These are phyloP conservation scores for Setipinna tenuifilis DNA, from an alignment of 2,797 vertebrate species.

Conservation along the genomic window DNA sequence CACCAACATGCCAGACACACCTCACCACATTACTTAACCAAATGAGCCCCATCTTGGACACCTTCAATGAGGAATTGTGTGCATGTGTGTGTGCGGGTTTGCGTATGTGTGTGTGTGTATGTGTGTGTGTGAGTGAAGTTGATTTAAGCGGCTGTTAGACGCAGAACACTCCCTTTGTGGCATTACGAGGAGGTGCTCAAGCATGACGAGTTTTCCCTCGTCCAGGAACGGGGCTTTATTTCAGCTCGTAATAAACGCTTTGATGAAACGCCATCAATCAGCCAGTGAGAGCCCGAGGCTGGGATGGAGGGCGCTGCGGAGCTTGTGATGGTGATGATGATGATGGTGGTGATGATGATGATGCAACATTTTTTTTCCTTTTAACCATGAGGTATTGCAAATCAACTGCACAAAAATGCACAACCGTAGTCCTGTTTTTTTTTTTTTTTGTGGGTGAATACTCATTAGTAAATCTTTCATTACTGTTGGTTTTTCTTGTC, in stretches of 20 bases:
- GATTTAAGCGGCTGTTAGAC: conserved; percentile 4
- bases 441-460: neutral
- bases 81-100: neutral
- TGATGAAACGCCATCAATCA: conserved; percentile 17
- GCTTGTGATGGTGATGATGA: no score
- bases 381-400: conserved; percentile 20
- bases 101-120: neutral
- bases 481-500: neutral
- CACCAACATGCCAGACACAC: neutral
- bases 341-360: no score
- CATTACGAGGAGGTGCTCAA: neutral
- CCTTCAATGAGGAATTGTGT: neutral
- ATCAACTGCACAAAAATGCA: neutral
- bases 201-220: neutral
- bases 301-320: neutral
- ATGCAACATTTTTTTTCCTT: neutral
- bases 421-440: neutral
- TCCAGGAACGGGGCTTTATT: neutral
- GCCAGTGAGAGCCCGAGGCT: neutral
- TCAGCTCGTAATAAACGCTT: neutral
- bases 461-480: neutral
- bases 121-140: neutral
- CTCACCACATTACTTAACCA: neutral
- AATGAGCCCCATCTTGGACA: neutral
- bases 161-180: neutral